These are phyloP conservation scores for Oncorhynchus masou DNA, from an alignment of 2,113 vertebrate species.

Conservation along the genomic window DNA sequence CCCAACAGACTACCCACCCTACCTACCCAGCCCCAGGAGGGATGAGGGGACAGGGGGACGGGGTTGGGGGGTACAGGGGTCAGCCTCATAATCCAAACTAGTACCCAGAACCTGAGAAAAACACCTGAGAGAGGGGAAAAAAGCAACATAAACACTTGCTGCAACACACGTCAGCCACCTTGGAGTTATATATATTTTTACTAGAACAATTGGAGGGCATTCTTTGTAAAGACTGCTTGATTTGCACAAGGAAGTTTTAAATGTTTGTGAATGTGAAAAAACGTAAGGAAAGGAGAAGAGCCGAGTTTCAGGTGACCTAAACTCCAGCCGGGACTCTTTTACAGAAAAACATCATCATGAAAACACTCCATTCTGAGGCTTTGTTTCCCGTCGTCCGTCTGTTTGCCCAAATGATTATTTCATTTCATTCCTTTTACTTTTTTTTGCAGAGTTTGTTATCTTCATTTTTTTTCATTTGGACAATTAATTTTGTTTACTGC, in stretches of 20 bases:
- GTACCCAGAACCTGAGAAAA: slow-evolving; percentile 22
- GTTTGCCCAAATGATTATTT: slow-evolving; percentile 16
- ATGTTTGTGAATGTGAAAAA: slow-evolving; percentile 94
- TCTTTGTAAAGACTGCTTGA: slow-evolving; percentile 98
- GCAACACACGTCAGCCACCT: slow-evolving; percentile 73
- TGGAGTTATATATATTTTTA: slow-evolving; percentile 78
- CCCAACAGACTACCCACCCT: not conserved
- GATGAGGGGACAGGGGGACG: not conserved
- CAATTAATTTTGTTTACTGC: slow-evolving; percentile 30
- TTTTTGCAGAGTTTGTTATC: slow-evolving; percentile 6
- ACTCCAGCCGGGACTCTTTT: slow-evolving; percentile 75
- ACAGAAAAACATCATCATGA: not conserved
- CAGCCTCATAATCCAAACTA: not conserved
- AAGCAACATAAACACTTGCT: slow-evolving; percentile 60
- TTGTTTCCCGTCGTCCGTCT: slow-evolving; percentile 7
- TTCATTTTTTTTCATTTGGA: slow-evolving; percentile 21
- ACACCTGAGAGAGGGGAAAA: slow-evolving; percentile 36
- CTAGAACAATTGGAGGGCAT: slow-evolving; percentile 87
- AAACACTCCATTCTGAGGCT: slow-evolving; percentile 31
- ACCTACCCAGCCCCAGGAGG: not conserved
- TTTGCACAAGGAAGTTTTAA: slow-evolving; percentile 98
- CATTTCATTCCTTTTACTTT: slow-evolving; percentile 5
- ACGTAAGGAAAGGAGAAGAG: slow-evolving; percentile 76
- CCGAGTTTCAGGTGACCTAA: slow-evolving; percentile 79
- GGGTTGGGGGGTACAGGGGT: not conserved